Evolutionary conservation across 2,797 vertebrate species (phyloP).

Genomic region (Enteromius anoplus): DNA sequence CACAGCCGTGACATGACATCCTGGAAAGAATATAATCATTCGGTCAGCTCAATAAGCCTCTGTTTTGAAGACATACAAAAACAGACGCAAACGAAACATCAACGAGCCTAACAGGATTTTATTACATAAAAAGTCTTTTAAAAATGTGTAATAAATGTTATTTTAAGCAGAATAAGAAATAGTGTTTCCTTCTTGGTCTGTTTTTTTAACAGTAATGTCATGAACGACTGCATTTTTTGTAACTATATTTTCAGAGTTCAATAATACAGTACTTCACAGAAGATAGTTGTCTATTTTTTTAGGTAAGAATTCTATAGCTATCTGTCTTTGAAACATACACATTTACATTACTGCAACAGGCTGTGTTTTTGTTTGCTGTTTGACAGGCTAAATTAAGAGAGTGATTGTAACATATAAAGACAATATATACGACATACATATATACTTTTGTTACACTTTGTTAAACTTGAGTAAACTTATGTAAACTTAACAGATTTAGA

Average conservation of each 20-base stretch:
- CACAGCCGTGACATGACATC: conserved; percentile 25
- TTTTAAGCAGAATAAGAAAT: background rate
- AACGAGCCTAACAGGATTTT: background rate
- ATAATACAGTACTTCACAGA: background rate
- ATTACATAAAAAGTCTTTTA: background rate
- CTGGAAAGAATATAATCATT: background rate
- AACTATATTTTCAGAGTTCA: background rate
- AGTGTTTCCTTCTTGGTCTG: background rate
- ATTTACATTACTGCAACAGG: background rate
- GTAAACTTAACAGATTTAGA: too few relatives aligned
- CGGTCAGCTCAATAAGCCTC: background rate
- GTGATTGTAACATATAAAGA: background rate
- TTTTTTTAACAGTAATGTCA: background rate
- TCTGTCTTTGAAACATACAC: background rate
- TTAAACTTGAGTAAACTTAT: too few relatives aligned
- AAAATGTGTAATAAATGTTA: background rate
- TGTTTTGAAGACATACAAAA: conserved; percentile 20
- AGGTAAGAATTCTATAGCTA: background rate
- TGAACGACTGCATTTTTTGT: background rate
- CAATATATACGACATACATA: background rate
- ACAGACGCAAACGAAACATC: background rate
- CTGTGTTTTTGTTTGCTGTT: too few relatives aligned
- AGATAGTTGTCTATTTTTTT: background rate
- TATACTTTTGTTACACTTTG: too few relatives aligned
- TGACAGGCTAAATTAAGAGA: background rate